Percentiles rank a stretch among this genome's conserved stretches.
Evolutionary conservation across 2,888 invertebrate genomes (phyloP).

Genomic region (Odontomyia ornata): DNA sequence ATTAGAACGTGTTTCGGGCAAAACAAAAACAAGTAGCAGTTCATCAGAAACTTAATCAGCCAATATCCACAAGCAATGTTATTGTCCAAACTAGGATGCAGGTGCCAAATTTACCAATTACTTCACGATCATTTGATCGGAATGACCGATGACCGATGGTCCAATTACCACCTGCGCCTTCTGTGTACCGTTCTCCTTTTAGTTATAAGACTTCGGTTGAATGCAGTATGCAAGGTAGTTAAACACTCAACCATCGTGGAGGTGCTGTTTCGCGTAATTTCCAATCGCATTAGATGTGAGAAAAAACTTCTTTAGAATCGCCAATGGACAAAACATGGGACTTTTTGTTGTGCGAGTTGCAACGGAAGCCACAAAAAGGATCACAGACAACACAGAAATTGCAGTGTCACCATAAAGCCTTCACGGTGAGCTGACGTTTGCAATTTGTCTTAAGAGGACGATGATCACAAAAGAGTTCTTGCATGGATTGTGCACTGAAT

Average conservation of each 20-base stretch:
- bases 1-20: too few species aligned
- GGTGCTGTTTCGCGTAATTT: neutral
- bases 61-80: too few species aligned
- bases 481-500: slow-evolving; percentile 98
- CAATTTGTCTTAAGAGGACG: slow-evolving; percentile 97
- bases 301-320: slow-evolving; percentile 76
- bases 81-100: too few species aligned
- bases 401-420: slow-evolving; percentile 96
- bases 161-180: too few species aligned
- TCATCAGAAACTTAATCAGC: too few species aligned
- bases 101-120: too few species aligned
- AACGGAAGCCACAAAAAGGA: slow-evolving; percentile 94
- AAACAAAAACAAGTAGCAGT: too few species aligned
- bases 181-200: too few species aligned
- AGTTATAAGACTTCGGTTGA: too few species aligned
- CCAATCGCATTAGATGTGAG: slow-evolving; percentile 25
- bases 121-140: too few species aligned
- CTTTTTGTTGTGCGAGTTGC: slow-evolving; percentile 92
- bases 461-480: slow-evolving; percentile 99
- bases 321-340: slow-evolving; percentile 96
- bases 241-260: slow-evolving; percentile 8
- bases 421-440: slow-evolving; percentile 97
- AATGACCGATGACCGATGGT: too few species aligned
- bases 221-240: neutral
- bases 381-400: slow-evolving; percentile 94